Percentiles rank a stretch among this genome's conserved stretches.
Evolutionary conservation across 2,888 invertebrate genomes (phyloP).

Genomic region (Tanypteryx hageni): DNA sequence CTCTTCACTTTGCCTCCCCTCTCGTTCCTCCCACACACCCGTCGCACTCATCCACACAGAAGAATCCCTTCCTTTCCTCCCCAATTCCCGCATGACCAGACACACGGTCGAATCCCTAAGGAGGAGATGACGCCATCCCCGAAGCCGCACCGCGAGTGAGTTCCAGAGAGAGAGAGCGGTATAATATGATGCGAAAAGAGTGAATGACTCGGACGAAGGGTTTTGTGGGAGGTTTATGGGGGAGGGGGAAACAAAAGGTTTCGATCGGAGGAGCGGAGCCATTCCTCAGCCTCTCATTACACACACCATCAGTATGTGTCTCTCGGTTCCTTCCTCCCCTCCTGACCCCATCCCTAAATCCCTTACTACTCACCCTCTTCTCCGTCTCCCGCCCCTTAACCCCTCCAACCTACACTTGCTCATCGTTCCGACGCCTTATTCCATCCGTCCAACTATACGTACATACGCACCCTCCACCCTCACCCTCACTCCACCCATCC

Average conservation of each 20-base stretch:
- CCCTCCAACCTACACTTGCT: background rate
- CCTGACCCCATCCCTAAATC: background rate
- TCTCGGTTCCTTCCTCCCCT: background rate
- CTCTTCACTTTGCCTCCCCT: background rate
- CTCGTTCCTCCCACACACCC: background rate
- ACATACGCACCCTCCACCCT: background rate
- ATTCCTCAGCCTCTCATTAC: conserved; percentile 27
- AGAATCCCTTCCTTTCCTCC: background rate
- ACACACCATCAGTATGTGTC: conserved; percentile 34
- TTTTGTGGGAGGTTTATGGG: background rate
- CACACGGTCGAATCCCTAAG: background rate
- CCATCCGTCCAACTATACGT: background rate
- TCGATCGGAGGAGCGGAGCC: conserved; percentile 25
- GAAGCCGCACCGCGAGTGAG: background rate
- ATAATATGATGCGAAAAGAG: conserved; percentile 43
- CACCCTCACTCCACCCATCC: background rate
- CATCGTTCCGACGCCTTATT: conserved; percentile 4
- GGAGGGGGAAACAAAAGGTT: conserved; percentile 21
- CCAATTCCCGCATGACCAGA: background rate
- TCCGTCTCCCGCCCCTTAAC: background rate
- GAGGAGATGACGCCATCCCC: conserved; percentile 56
- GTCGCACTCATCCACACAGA: too few species aligned
- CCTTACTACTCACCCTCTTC: background rate
- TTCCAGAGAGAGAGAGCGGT: background rate
- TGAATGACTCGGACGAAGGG: conserved; percentile 40